Conservation (phyloP, 2,888 invertebrate species). For the Agriopis leucophaearia region DNA sequence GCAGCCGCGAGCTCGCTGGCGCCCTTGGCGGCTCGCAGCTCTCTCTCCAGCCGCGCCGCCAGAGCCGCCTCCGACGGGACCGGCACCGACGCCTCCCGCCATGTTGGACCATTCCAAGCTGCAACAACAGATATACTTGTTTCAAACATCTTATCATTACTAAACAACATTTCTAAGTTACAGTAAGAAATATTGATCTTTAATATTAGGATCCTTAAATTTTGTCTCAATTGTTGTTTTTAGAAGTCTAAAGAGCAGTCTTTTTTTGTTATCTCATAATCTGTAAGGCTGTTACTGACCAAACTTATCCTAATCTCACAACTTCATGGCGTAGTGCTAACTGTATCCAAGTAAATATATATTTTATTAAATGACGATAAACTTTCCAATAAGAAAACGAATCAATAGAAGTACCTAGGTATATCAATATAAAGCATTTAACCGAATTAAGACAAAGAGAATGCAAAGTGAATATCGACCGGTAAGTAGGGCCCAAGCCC, state of each 20-base stretch:
- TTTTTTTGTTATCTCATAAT: neutral
- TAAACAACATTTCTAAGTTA: too few relatives aligned
- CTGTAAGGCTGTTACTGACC: neutral
- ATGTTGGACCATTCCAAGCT: constrained; percentile 81
- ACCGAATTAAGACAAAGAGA: constrained; percentile 25
- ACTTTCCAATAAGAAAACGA: constrained; percentile 5
- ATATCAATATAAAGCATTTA: neutral
- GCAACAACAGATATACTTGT: constrained; percentile 60
- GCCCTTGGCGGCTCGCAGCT: constrained; percentile 92
- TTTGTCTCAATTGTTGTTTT: too few relatives aligned
- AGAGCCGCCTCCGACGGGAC: constrained; percentile 89
- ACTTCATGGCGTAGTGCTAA: too few relatives aligned
- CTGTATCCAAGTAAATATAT: too few relatives aligned
- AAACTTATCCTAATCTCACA: neutral
- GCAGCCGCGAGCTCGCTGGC: constrained; percentile 92
- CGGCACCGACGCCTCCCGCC: constrained; percentile 81
- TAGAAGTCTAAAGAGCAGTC: neutral
- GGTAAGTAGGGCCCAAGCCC: constrained; percentile 52
- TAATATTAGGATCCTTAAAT: neutral
- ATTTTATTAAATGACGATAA: neutral
- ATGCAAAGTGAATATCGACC: constrained; percentile 44
- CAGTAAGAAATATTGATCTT: too few relatives aligned
- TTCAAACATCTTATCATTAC: too few relatives aligned
- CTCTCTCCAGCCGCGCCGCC: constrained; percentile 91
- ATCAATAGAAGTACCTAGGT: neutral